Percentiles rank a stretch among this genome's conserved stretches.
Conservation (phyloP, 2,113 vertebrate species). For the Stictonetta naevosa region DNA sequence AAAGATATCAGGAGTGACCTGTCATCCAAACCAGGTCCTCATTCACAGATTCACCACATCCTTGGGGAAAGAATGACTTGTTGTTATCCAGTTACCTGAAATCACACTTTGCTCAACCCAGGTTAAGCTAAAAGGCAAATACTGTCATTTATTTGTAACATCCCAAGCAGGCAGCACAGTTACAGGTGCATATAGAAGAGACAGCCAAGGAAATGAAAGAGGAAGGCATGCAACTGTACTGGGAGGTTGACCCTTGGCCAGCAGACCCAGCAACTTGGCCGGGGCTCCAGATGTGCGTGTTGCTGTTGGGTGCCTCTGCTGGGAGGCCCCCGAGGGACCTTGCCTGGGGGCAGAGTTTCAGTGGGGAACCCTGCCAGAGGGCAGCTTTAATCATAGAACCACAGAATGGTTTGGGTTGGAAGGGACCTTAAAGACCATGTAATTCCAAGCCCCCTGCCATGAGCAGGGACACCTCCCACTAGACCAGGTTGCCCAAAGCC, state of each 20-base stretch:
- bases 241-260: not conserved
- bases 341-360: too few relatives aligned
- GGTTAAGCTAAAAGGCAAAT: not conserved
- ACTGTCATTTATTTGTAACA: not conserved
- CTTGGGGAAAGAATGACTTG: not conserved
- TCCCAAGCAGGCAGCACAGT: not conserved
- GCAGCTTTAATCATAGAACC: too few relatives aligned
- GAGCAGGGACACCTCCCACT: too few relatives aligned
- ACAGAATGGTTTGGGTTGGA: too few relatives aligned
- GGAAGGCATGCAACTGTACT: not conserved
- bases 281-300: not conserved
- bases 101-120: not conserved
- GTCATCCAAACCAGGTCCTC: constrained; percentile 31
- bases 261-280: not conserved
- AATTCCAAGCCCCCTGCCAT: too few relatives aligned
- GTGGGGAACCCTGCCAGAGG: too few relatives aligned
- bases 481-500: too few relatives aligned
- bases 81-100: not conserved
- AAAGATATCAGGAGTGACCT: constrained; percentile 51
- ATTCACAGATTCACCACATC: not conserved
- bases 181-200: not conserved
- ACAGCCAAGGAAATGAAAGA: not conserved
- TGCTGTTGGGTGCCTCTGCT: not conserved
- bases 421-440: too few relatives aligned
- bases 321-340: not conserved